Percentiles rank a stretch among this genome's conserved stretches.
These are phyloP conservation scores for Macrophya annulata DNA, from an alignment of 2,888 invertebrate genomes.

Conservation along the genomic window DNA sequence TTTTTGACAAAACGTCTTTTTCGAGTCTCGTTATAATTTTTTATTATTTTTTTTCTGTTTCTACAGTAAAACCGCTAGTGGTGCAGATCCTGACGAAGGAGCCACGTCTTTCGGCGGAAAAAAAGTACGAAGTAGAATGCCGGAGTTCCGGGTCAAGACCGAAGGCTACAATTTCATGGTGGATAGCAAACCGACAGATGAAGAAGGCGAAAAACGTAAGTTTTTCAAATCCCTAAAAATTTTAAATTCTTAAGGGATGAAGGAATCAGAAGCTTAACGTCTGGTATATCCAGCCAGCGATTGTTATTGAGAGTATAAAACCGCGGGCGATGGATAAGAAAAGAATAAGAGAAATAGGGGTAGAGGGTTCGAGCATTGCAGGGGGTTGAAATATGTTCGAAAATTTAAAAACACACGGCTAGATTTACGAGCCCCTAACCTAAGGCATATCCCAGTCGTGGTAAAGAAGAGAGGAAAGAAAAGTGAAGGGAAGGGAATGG, in stretches of 20 bases:
- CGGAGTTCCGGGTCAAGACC: slow-evolving; percentile 93
- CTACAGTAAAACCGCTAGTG: slow-evolving; percentile 91
- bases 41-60: neutral
- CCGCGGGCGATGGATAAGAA: neutral
- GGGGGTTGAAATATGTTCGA: neutral
- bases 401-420: neutral
- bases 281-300: too few relatives aligned
- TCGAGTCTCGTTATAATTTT: too few relatives aligned
- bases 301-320: neutral
- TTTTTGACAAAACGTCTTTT: too few relatives aligned
- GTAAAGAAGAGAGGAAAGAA: neutral
- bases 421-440: slow-evolving; percentile 3
- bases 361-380: neutral
- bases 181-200: slow-evolving; percentile 91
- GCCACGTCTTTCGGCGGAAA: slow-evolving; percentile 91
- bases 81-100: slow-evolving; percentile 93
- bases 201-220: slow-evolving; percentile 92
- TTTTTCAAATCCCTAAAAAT: slow-evolving; percentile 63
- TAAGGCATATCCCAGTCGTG: neutral
- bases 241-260: too few relatives aligned
- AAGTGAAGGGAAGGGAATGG: too few relatives aligned
- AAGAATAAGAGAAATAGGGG: neutral
- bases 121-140: slow-evolving; percentile 93
- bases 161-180: slow-evolving; percentile 93
- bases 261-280: too few relatives aligned